Conservation (phyloP, 2,113 vertebrate genomes). For the Cranoglanis bouderius region DNA sequence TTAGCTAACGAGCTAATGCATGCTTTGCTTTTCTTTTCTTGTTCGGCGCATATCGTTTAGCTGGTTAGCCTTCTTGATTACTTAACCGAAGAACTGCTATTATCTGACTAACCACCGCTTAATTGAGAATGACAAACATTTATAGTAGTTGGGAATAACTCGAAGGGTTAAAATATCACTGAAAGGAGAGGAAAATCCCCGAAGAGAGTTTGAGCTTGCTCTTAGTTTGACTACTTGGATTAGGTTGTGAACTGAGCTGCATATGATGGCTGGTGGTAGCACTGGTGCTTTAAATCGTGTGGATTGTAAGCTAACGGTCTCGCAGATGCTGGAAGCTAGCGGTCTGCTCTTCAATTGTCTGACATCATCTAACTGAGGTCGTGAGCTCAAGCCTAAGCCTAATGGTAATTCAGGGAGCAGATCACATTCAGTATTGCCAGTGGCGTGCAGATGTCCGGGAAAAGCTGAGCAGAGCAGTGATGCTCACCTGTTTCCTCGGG, state of each 20-base stretch:
- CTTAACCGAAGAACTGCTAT: background rate
- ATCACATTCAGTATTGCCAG: background rate
- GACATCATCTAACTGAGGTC: background rate
- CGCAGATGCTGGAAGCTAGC: background rate
- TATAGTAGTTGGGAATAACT: background rate
- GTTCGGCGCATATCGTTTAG: conserved; percentile 9
- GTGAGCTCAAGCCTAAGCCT: too few relatives aligned
- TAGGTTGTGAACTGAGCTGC: background rate
- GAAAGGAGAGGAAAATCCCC: background rate
- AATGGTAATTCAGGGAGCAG: background rate
- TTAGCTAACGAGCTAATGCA: conserved; percentile 63
- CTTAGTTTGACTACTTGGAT: too few relatives aligned
- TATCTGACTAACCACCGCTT: background rate
- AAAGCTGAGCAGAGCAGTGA: background rate
- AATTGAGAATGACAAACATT: too few relatives aligned
- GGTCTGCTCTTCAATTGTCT: background rate
- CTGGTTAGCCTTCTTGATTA: conserved; percentile 7
- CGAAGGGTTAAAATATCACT: background rate
- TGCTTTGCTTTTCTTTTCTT: conserved; percentile 7
- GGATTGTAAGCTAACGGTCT: conserved; percentile 4
- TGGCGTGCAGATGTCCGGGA: background rate
- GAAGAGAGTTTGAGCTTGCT: background rate
- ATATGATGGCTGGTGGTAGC: background rate
- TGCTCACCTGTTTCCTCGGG: conserved; percentile 7
- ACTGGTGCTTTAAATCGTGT: background rate